Percentiles rank a stretch among this genome's conserved stretches.
Conservation (phyloP, 2,888 invertebrate species). For the Lycaena phlaeas region DNA sequence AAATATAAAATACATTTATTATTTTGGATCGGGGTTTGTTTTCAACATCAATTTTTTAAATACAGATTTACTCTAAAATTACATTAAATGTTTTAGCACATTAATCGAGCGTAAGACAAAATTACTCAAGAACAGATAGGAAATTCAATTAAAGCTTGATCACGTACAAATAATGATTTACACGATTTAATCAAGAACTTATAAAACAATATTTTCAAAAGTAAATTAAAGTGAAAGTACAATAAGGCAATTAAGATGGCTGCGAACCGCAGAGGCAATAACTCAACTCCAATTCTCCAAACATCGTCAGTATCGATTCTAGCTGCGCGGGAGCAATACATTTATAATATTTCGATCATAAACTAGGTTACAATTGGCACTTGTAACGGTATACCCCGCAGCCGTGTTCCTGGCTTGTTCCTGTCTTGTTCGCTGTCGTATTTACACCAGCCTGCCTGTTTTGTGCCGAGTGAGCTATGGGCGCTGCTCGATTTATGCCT, state of each 20-base stretch:
- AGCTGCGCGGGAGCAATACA: slow-evolving; percentile 7
- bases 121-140: too few relatives aligned
- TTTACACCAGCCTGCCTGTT: slow-evolving; percentile 31
- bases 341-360: slow-evolving; percentile 15
- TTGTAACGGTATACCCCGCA: slow-evolving; percentile 47
- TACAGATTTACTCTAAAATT: too few relatives aligned
- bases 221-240: slow-evolving; percentile 10
- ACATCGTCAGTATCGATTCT: neutral
- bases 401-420: slow-evolving; percentile 53
- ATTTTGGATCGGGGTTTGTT: too few relatives aligned
- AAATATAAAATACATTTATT: too few relatives aligned
- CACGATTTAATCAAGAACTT: neutral
- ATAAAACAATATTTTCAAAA: slow-evolving; percentile 4
- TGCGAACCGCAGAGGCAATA: neutral
- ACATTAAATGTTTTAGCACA: too few relatives aligned
- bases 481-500: slow-evolving; percentile 40
- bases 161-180: too few relatives aligned
- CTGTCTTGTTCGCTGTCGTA: slow-evolving; percentile 36
- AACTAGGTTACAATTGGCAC: slow-evolving; percentile 20
- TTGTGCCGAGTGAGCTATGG: slow-evolving; percentile 8
- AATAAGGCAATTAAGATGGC: slow-evolving; percentile 5
- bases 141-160: neutral
- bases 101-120: too few relatives aligned
- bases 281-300: neutral
- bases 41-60: too few relatives aligned